Percentiles rank a stretch among this genome's conserved stretches.
Evolutionary conservation across 2,888 invertebrate genomes (phyloP).

Genomic region (Mesochorus sp.): DNA sequence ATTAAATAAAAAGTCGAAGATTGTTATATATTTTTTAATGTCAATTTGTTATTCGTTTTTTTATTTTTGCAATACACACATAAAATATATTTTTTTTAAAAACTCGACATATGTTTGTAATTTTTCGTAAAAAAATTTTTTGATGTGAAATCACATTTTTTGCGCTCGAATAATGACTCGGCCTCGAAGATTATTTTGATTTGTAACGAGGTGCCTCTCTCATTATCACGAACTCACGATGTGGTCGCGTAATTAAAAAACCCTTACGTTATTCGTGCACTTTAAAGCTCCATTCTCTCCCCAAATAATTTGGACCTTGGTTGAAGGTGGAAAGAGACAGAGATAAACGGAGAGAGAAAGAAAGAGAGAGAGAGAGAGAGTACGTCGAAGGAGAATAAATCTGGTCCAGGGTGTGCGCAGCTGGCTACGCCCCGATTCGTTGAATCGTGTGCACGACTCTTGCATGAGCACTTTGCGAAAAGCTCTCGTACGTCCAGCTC

Average conservation of each 20-base stretch:
- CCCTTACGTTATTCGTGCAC: background rate
- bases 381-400: slow-evolving; percentile 58
- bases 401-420: slow-evolving; percentile 41
- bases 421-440: slow-evolving; percentile 53
- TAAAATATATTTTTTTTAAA: too few relatives aligned
- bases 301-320: background rate
- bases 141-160: too few relatives aligned
- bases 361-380: slow-evolving; percentile 19
- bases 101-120: too few relatives aligned
- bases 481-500: slow-evolving; percentile 30
- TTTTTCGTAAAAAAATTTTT: too few relatives aligned
- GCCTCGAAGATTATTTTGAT: too few relatives aligned
- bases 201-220: too few relatives aligned
- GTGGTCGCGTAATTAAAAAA: background rate
- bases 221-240: too few relatives aligned
- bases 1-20: too few relatives aligned
- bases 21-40: too few relatives aligned
- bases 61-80: too few relatives aligned
- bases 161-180: too few relatives aligned
- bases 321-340: background rate
- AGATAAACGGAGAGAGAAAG: background rate
- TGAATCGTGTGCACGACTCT: slow-evolving; percentile 59
- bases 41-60: too few relatives aligned
- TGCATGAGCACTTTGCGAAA: slow-evolving; percentile 57
- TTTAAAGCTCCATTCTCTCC: background rate